phyloP scores from a whole-genome alignment of 1,140 invertebrate species.

The Periplaneta americana region DNA sequence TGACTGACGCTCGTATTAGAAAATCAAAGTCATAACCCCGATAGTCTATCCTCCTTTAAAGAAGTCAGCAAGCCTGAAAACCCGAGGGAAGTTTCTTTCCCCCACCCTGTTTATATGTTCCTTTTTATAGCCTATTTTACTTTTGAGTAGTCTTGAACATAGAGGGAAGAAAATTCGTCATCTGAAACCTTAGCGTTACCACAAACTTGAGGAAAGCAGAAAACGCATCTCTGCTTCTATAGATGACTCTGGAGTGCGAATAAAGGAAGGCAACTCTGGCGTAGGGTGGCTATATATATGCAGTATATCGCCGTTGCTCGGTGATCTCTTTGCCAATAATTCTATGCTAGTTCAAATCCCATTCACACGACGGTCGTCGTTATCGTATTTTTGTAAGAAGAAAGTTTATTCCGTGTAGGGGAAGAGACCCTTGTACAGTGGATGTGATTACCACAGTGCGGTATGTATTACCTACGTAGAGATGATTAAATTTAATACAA shows the following conservation, averaged over 20 bases:
- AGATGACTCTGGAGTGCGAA: background rate
- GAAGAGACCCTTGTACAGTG: too few species aligned
- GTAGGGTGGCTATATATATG: too few species aligned
- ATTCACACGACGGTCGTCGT: background rate
- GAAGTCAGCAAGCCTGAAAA: background rate
- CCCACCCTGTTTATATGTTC: background rate
- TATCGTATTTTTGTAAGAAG: too few species aligned
- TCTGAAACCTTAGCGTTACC: background rate
- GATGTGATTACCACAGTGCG: too few species aligned
- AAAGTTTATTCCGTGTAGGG: too few species aligned
- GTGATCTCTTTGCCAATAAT: background rate
- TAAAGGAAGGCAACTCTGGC: background rate
- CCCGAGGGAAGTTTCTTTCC: background rate
- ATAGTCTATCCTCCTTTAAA: background rate
- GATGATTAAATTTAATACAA: too few species aligned
- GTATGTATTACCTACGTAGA: too few species aligned
- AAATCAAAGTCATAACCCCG: background rate
- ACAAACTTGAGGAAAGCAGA: background rate
- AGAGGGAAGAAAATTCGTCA: background rate
- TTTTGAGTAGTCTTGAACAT: background rate
- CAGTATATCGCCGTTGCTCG: background rate
- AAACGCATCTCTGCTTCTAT: background rate
- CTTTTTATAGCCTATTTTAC: background rate
- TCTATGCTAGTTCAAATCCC: background rate
- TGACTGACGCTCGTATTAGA: background rate